Evolutionary conservation across 2,888 invertebrate species (phyloP), one percentile per base, ranked within the genome.

Genomic region (Melolontha melolontha): DNA sequence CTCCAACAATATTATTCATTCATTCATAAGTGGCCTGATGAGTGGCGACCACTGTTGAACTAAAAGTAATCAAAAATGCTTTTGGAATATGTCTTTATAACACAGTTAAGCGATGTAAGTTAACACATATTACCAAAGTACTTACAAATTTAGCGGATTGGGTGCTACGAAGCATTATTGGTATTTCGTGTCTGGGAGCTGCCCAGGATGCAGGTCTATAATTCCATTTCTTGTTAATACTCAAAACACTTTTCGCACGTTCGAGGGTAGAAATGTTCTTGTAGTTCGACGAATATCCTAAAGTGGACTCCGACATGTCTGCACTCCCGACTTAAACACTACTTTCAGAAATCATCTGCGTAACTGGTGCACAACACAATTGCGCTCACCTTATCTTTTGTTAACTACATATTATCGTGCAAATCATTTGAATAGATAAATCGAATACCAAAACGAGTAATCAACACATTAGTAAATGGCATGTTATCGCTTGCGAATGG

Each of bases 151-250:
- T 51, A 27, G 57, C 65, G 34, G 41, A 29, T 14, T 40, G 11
- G 1, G 42, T 11, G 12, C 42, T 44, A 1, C 63, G 42, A 44
- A 55, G 27, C 40, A 14, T 34, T n/a, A 68, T 17, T 64, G 72
- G 40, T 68, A 59, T 52, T 66, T 76, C 70, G 62, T 75, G 73
- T 52, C 71, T 73, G 5, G 79, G 78, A n/a, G 79, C 79, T 14
- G 80, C 80, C 80, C 80, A 81, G 6, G 80, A 81, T 1, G 80
- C 80, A 10, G 81, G 81, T 65, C 81, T 71, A 34, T 72, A 70
- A 63, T 74, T 78, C 80, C 80, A 80, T 65, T 79, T 78, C 64
- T 76, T 77, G 66, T 79, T 80, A 16, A 77, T 79, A 27, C 78
- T 77, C 27, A 79, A 67, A 77, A 79, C 6, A 78, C 79, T 63